phyloP scores from a whole-genome alignment of 1,140 invertebrate species.

The Sarcophaga bullata region DNA sequence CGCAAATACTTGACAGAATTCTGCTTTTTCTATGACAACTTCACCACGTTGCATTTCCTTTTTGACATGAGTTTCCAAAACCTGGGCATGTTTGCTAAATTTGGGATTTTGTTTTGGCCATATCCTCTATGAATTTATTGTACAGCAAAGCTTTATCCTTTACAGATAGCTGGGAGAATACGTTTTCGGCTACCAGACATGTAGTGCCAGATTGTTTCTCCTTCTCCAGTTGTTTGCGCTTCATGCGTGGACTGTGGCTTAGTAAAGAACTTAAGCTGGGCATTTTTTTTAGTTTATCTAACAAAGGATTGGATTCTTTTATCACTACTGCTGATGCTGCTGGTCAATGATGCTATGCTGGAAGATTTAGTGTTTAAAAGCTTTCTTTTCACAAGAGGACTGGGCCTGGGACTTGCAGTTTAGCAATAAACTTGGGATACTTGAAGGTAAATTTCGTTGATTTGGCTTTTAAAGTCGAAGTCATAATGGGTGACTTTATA shows the following conservation, averaged over 20 bases:
- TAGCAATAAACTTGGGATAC: not conserved
- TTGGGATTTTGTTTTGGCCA: constrained; percentile 57
- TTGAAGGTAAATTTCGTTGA: not conserved
- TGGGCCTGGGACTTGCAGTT: constrained; percentile 36
- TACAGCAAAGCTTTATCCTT: constrained; percentile 60
- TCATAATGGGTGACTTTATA: constrained; percentile 24
- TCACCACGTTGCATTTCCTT: constrained; percentile 56
- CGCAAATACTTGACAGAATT: constrained; percentile 56
- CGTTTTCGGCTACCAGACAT: constrained; percentile 60
- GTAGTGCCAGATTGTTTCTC: constrained; percentile 40
- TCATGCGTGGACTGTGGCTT: not conserved
- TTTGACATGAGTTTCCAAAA: constrained; percentile 52
- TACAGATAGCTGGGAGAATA: constrained; percentile 58
- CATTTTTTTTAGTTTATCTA: not conserved
- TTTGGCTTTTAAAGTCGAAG: constrained; percentile 8
- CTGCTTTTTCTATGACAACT: constrained; percentile 54
- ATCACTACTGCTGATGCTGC: not conserved
- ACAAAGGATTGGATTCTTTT: too few relatives aligned
- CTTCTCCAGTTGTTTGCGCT: not conserved
- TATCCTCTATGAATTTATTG: constrained; percentile 59
- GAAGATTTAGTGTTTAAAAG: not conserved
- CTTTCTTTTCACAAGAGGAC: constrained; percentile 35
- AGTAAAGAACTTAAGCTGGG: not conserved
- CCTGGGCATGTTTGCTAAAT: constrained; percentile 53
- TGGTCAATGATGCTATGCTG: not conserved